Evolutionary conservation across 2,113 vertebrate species (phyloP), one percentile per base, ranked within the genome.

Genomic region (Megalops atlanticus): DNA sequence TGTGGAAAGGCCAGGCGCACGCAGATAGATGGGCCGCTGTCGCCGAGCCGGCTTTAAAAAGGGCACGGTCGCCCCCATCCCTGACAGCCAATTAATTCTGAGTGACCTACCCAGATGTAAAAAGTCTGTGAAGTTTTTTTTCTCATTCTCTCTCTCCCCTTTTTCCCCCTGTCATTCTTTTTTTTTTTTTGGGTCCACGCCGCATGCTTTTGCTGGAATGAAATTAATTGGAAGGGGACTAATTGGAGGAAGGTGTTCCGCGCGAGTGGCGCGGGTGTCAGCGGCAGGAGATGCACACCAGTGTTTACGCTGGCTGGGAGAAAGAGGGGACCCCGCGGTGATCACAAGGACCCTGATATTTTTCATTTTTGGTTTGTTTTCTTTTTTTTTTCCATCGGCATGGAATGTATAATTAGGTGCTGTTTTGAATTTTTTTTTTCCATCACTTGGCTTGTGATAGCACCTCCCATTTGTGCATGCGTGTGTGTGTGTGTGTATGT

Each of bases 1-100:
- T 10, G 10, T 0, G 7, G 41, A 76, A 47, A 49, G 45, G 43
- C 11, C 33, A 27, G 45, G 15, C 3, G n/a, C n/a, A 41, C 6
- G 58, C 45, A 49, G 43, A 49, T 31, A 76, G 43, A 76, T 76
- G 43, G 8, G 10, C 8, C 24, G 10, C 24, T 6, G 36, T 35
- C 4, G 12, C 71, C 38, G 35, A 58, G 47, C 49, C 35, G 27
- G 72, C 49, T 58, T 58, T 76, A n/a, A 39, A 58, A 69, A 33
- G 74, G 49, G 36, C 47, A 14, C 70, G 3, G 35, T 16, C 43
- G 14, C 35, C 47, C 14, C n/a, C n/a, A 21, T 74, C 27, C 39
- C 52, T 81, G 80, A 76, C 80, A 81, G 31, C 72, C 80, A 64
- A 75, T 81, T 81, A 75, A 75, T 75, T 81, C 52, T 74, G 49